Percentiles rank a stretch among this genome's conserved stretches.
Conservation (phyloP, 2,888 invertebrate genomes). For the Colostygia pectinataria region DNA sequence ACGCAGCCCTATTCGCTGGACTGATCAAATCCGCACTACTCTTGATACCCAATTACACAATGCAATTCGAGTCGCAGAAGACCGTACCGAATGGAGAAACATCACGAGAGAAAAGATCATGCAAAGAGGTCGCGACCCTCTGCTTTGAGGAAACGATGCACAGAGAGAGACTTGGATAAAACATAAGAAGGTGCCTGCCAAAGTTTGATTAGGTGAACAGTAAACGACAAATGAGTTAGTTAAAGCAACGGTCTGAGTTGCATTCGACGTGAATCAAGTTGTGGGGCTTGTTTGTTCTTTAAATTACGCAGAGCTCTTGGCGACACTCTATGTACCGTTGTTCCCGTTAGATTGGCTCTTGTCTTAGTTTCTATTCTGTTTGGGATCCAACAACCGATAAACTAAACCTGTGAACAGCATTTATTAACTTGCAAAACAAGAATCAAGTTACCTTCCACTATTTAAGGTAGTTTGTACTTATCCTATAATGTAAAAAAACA, state of each 20-base stretch:
- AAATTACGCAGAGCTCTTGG: slow-evolving; percentile 62
- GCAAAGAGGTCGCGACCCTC: too few relatives aligned
- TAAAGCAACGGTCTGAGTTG: slow-evolving; percentile 54
- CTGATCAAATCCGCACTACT: too few relatives aligned
- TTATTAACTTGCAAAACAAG: slow-evolving; percentile 14
- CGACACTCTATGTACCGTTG: slow-evolving; percentile 47
- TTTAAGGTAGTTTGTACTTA: too few relatives aligned
- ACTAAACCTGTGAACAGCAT: slow-evolving; percentile 45
- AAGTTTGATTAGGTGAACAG: slow-evolving; percentile 33
- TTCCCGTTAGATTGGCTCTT: slow-evolving; percentile 58
- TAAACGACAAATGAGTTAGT: slow-evolving; percentile 56
- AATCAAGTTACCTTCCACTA: too few relatives aligned
- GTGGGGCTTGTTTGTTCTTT: slow-evolving; percentile 65
- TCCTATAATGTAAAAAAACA: too few relatives aligned
- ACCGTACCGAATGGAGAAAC: too few relatives aligned
- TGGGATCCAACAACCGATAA: slow-evolving; percentile 41
- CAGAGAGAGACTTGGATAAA: too few relatives aligned
- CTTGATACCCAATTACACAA: too few relatives aligned
- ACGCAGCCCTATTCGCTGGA: too few relatives aligned
- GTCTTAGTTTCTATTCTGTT: slow-evolving; percentile 65
- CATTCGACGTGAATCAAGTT: slow-evolving; percentile 53
- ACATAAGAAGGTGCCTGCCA: slow-evolving; percentile 21
- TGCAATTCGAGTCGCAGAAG: too few relatives aligned
- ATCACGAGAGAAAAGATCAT: too few relatives aligned
- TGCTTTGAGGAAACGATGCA: too few relatives aligned